Base-by-base conservation (phyloP, 2,888 invertebrate genomes). In the Drosophila trichaetosa region DNA sequence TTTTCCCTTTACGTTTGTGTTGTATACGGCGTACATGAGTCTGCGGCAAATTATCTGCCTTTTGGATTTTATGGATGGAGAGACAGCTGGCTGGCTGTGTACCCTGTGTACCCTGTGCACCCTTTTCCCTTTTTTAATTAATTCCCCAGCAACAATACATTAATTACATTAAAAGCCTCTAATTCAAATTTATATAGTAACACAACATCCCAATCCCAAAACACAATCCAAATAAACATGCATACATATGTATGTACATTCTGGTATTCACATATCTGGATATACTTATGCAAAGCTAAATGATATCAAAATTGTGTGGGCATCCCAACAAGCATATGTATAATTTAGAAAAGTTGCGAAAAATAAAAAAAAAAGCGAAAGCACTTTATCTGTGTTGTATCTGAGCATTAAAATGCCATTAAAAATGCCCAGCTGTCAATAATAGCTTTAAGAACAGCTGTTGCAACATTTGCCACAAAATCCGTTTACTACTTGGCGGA, bases 371-470 rank as follows among this genome's bases (percentile, higher is more conserved):
- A 34, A 63, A 53, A 24, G 27, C 13, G 51, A 63, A 54, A 33
- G 38, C 69, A 63, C 68, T 66, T 71, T 61, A 70, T 73, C 74
- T 70, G 42, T 61, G 36, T 76, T 76, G 65, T 73, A 69, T 80
- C 53, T 49, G 51, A 66, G 61, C 79, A 75, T 69, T 66, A 78
- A 67, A 70, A 66, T 54, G 51, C 69, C 70, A 76, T 79, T 81
- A 77, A 77, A 76, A 82, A 74, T 54, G 72, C 72, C 72, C 82
- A 82, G 80, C 77, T 82, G 81, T 82, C 81, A 73, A 57, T 66
- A 62, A 79, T 82, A 57, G 66, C 42, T 59, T 54, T 6, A 38
- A 53, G 51, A 75, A 56, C 72, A 78, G 80, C 80, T 81, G 80
- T 56, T 67, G 53, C 27, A 29, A 36, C 64, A 69, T 78, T 78